Evolutionary conservation across 2,797 vertebrate species (phyloP).

Genomic region (Halcyon smyrnensis): DNA sequence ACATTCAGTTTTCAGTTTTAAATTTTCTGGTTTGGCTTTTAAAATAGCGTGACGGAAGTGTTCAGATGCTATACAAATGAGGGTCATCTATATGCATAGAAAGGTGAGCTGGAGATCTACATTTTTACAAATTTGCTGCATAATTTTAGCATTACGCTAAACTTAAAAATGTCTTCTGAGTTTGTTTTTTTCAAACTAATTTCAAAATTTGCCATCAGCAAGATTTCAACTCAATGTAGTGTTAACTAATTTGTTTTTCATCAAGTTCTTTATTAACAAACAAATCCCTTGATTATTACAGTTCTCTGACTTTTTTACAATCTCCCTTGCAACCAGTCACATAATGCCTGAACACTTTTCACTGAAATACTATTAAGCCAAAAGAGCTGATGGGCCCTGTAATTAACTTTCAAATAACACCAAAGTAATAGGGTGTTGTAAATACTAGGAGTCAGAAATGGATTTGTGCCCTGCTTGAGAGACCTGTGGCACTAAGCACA

Average conservation of each 20-base stretch:
- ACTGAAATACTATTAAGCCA: constrained; percentile 70
- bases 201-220: constrained; percentile 67
- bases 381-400: constrained; percentile 71
- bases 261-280: constrained; percentile 80
- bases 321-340: constrained; percentile 74
- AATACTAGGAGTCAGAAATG: constrained; percentile 7
- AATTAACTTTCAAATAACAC: constrained; percentile 77
- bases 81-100: neutral
- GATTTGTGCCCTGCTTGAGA: neutral
- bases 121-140: neutral
- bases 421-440: constrained; percentile 58
- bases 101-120: neutral
- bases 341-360: constrained; percentile 74
- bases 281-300: constrained; percentile 80
- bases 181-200: constrained; percentile 29
- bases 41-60: neutral
- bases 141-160: neutral
- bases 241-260: constrained; percentile 80
- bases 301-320: constrained; percentile 78
- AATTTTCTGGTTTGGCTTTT: neutral
- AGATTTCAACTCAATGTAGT: constrained; percentile 71
- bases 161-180: neutral
- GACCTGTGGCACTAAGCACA: neutral
- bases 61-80: neutral
- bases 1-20: neutral